A percentile compares a stretch with the other conserved stretches of the same genome.
phyloP scores from a whole-genome alignment of 2,888 invertebrate species.

The Epinotia demarniana region DNA sequence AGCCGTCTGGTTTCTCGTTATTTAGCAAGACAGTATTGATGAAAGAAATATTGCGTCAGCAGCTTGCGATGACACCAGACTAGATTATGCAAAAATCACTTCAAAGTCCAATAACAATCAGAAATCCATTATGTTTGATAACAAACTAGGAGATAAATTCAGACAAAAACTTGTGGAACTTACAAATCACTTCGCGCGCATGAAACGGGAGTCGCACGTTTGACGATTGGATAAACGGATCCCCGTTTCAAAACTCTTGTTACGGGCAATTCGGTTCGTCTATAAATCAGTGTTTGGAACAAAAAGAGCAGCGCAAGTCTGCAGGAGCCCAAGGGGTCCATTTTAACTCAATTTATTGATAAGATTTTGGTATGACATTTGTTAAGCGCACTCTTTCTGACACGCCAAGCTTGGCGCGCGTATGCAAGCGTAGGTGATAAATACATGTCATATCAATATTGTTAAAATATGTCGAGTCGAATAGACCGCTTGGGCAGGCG shows the following conservation, averaged over 20 bases:
- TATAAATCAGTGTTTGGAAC: constrained; percentile 43
- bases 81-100: constrained; percentile 39
- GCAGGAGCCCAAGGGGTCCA: constrained; percentile 17
- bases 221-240: constrained; percentile 37
- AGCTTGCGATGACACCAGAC: constrained; percentile 32
- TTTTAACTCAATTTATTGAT: not conserved
- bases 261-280: constrained; percentile 39
- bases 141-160: constrained; percentile 7
- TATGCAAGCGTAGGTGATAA: not conserved
- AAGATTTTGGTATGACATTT: not conserved
- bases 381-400: not conserved
- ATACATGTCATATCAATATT: not conserved
- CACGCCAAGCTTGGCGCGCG: too few relatives aligned
- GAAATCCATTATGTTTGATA: constrained; percentile 18
- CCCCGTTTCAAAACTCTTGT: constrained; percentile 42
- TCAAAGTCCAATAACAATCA: constrained; percentile 31
- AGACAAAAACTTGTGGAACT: constrained; percentile 6
- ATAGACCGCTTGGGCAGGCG: constrained; percentile 4
- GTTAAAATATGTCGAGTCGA: not conserved
- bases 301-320: constrained; percentile 37
- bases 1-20: constrained; percentile 21
- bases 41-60: constrained; percentile 33
- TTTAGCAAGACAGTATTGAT: constrained; percentile 35
- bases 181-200: constrained; percentile 27
- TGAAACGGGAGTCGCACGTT: constrained; percentile 28